Base-by-base conservation (phyloP, 2,113 vertebrate genomes). In the Pleuronectes platessa region DNA sequence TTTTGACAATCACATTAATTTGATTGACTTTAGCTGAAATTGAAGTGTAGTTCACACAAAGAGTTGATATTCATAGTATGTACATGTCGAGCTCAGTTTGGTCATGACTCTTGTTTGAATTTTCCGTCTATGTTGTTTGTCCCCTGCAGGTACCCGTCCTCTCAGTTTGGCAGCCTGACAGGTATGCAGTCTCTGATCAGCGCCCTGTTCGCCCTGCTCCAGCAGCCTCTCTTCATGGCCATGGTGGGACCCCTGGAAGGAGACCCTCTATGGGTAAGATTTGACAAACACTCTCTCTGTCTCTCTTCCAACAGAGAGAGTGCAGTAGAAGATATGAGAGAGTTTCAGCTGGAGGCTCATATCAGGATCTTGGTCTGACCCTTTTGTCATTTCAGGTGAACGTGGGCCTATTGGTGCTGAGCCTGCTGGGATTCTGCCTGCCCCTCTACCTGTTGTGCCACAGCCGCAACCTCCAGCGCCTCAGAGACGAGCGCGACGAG, bases 181-280 rank as follows among this genome's bases (percentile, higher is more conserved):
- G 98, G 98, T 37, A 93, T 99, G 90, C 98, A 99, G 95, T 99
- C 97, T 1, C 93, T 99, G 79, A 92, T 99, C 94, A 99, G 97
- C 0, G 98, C 98, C 1, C 96, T 99, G 63, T 98, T 99, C 0
- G 97, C 98, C 61, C 96, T 99, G 68, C 95, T 99, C 60, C 97
- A 99, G 83, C 98, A 99, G 94, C 98, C 98, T 5, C 95, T 99
- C 56, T 99, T 98, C 88, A 94, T 98, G 95, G 97, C 96, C 56
- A 95, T 99, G 96, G 96, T 97, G 42, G 97, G 97, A 55, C 97
- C 97, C 62, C 94, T 99, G 79, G 37, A 96, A 3, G 96, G 96
- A 90, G 96, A 99, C 86, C 97, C 98, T 26, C 95, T 99, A 24
- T 99, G 97, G 98, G 98, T 96, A 95, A 95, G 95, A 53, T 49